phyloP scores from a whole-genome alignment of 1,140 invertebrate genomes.

The Pseudomyrmex cubaensis region DNA sequence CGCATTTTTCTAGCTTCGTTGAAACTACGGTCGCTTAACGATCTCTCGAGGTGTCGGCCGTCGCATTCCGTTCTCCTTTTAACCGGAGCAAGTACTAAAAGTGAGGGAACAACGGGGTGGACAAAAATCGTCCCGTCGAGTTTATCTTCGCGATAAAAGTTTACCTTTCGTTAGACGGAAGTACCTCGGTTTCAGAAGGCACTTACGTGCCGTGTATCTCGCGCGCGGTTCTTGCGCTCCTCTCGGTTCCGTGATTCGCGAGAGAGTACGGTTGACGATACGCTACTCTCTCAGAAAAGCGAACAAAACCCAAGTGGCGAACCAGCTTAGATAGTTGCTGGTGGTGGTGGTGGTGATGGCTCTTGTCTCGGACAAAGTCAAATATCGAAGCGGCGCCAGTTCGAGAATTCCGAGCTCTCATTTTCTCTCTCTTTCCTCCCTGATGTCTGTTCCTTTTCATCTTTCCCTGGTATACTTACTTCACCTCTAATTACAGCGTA shows the following conservation, averaged over 20 bases:
- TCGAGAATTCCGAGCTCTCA: slow-evolving; percentile 11
- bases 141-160: slow-evolving; percentile 78
- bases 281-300: slow-evolving; percentile 30
- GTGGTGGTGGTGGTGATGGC: neutral
- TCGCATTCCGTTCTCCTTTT: slow-evolving; percentile 37
- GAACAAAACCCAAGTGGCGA: slow-evolving; percentile 54
- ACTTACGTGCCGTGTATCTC: slow-evolving; percentile 67
- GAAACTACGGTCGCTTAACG: slow-evolving; percentile 19
- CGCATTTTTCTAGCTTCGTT: neutral
- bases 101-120: slow-evolving; percentile 42
- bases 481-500: slow-evolving; percentile 46
- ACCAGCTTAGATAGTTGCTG: slow-evolving; percentile 27
- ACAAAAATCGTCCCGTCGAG: slow-evolving; percentile 66
- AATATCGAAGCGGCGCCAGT: slow-evolving; percentile 41
- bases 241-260: slow-evolving; percentile 67
- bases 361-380: slow-evolving; percentile 49
- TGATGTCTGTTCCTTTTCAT: neutral
- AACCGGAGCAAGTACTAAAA: slow-evolving; percentile 41
- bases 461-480: neutral
- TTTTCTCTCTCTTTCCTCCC: neutral
- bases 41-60: slow-evolving; percentile 42
- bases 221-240: slow-evolving; percentile 48
- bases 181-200: slow-evolving; percentile 74
- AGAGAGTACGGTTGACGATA: slow-evolving; percentile 52
- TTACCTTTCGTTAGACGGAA: slow-evolving; percentile 81